These are phyloP conservation scores for Cnemophilus loriae DNA, from an alignment of 2,113 vertebrate genomes.

Conservation along the genomic window DNA sequence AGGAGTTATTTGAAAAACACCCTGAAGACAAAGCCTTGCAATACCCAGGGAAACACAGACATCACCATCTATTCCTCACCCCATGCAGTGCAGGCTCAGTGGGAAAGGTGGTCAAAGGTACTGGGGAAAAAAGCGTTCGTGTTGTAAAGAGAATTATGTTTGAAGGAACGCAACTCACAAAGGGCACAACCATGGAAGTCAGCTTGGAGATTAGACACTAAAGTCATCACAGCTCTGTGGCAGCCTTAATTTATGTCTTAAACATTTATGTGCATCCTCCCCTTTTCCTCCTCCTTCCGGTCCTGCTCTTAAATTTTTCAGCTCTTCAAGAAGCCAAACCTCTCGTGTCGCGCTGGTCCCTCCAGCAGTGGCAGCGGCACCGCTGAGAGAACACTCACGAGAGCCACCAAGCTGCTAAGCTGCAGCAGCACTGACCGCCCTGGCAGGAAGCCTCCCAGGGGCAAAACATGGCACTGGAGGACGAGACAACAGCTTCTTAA, in stretches of 20 bases:
- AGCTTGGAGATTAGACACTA: not conserved
- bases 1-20: not conserved
- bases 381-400: not conserved
- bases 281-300: not conserved
- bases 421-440: not conserved
- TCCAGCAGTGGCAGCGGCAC: no score
- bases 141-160: not conserved
- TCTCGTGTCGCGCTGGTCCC: accelerated
- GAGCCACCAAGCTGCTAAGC: not conserved
- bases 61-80: not conserved
- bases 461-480: not conserved
- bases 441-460: not conserved
- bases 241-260: not conserved
- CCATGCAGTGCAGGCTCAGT: accelerated
- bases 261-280: not conserved
- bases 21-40: not conserved
- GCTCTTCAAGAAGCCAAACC: not conserved
- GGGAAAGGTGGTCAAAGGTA: not conserved
- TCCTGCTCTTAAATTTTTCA: not conserved
- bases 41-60: not conserved
- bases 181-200: not conserved
- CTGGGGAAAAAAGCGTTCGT: accelerated
- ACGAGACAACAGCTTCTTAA: not conserved
- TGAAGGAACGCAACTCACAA: not conserved
- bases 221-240: not conserved